Evolutionary conservation across 2,888 invertebrate genomes (phyloP).

Genomic region (Nomada fucata): DNA sequence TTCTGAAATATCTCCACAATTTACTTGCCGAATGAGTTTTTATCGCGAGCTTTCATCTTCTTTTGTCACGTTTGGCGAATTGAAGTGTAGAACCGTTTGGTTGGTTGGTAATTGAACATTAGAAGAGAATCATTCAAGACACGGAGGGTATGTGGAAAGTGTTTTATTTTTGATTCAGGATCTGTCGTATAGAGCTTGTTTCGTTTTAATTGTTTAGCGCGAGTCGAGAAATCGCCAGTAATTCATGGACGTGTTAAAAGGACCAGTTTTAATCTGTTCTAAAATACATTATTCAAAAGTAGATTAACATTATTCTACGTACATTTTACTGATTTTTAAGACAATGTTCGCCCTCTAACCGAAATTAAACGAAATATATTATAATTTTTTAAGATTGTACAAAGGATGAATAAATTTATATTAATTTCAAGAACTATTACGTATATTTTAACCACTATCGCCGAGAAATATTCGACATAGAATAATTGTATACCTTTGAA

Average conservation of each 20-base stretch:
- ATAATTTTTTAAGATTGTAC: not conserved
- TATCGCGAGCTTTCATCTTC: too few species aligned
- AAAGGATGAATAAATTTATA: not conserved
- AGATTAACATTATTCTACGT: not conserved
- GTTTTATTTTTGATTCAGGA: constrained; percentile 16
- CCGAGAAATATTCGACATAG: too few species aligned
- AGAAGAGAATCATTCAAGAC: not conserved
- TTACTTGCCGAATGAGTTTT: too few species aligned
- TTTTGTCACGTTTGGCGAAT: too few species aligned
- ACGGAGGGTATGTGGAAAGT: not conserved
- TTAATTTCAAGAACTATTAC: not conserved
- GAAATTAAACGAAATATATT: not conserved
- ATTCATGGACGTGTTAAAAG: not conserved
- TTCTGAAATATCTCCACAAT: too few species aligned
- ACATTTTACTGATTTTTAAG: too few species aligned
- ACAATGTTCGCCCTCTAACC: not conserved
- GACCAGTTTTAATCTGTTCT: not conserved
- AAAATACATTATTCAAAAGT: not conserved
- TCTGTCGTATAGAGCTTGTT: not conserved
- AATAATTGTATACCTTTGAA: too few species aligned
- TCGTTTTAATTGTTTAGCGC: constrained; percentile 9
- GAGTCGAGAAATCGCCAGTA: not conserved
- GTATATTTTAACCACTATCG: too few species aligned
- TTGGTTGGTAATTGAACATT: not conserved
- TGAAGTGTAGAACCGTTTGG: too few species aligned